These are phyloP conservation scores for Cheilosia vulpina DNA, from an alignment of 2,888 invertebrate species.

Conservation along the genomic window DNA sequence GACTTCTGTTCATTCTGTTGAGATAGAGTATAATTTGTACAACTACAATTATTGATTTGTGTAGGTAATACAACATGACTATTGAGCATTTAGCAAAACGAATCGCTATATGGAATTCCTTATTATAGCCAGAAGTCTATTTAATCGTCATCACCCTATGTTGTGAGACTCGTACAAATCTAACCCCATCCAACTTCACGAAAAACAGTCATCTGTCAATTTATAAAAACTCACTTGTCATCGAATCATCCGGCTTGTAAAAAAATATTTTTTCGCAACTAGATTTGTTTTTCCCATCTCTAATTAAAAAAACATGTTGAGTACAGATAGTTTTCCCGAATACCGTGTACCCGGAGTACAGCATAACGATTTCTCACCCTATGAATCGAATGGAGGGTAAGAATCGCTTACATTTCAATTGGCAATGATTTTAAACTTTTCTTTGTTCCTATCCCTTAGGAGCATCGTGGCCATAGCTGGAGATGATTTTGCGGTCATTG, in stretches of 20 bases:
- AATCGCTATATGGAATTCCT: too few relatives aligned
- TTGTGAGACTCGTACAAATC: slow-evolving; percentile 11
- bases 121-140: neutral
- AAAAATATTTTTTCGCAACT: slow-evolving; percentile 6
- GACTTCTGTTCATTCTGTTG: too few relatives aligned
- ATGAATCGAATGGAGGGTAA: slow-evolving; percentile 92
- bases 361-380: slow-evolving; percentile 86
- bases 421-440: neutral
- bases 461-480: slow-evolving; percentile 98
- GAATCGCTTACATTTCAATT: slow-evolving; percentile 43
- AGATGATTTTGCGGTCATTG: slow-evolving; percentile 96
- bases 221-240: slow-evolving; percentile 77
- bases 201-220: slow-evolving; percentile 41
- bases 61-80: too few relatives aligned
- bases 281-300: slow-evolving; percentile 44
- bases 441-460: slow-evolving; percentile 84
- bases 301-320: slow-evolving; percentile 77
- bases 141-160: neutral
- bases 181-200: slow-evolving; percentile 48
- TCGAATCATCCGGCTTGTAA: slow-evolving; percentile 65
- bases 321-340: slow-evolving; percentile 81
- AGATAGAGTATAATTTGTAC: too few relatives aligned
- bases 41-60: too few relatives aligned
- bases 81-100: too few relatives aligned
- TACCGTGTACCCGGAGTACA: slow-evolving; percentile 83